Evolutionary conservation across 2,888 invertebrate species (phyloP), one percentile per base, ranked within the genome.

Genomic region (Bellardia bayeri): DNA sequence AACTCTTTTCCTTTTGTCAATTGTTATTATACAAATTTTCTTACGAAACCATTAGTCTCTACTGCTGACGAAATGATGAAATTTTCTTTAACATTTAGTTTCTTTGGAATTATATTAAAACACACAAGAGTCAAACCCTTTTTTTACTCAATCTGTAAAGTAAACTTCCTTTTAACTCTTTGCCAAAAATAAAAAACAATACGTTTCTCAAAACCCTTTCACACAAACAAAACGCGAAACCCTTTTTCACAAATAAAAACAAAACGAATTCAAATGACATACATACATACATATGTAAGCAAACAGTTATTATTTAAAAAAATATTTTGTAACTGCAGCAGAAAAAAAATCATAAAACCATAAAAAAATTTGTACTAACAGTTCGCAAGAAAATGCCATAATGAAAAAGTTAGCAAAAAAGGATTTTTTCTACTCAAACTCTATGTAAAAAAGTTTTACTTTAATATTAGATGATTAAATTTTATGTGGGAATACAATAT

Each of bases 141-240:
- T 74, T 68, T 61, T 76, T 72, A 64, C 30, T 71, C 71, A 78
- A 84, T 23, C 76, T 33, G 1, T 6, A 61, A 78, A 56, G 61
- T 82, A 76, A 72, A 85, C 64, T 72, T 72, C 72, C 76, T n/a
- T 61, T 86, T 86, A 86, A 86, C 82, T 86, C 85, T 86, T 86
- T 86, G 8, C 1, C 42, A 56, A 61, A 54, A 30, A 63, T 0
- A 1, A 30, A 69, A 4, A 63, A 45, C 33, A 54, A 76, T 45
- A 16, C 1, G 14, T 45, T 54, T 72, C 54, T 33, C 2, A 74
- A 81, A 81, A 71, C 68, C 69, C 85, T 81, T 82, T 85, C 61
- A 2, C 2, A 3, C 11, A 78, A n/a, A 23, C 74, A 86, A 85
- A 74, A 74, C 64, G 78, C 78, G 23, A 72, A 86, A 78, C 45